A percentile compares a stretch with the other conserved stretches of the same genome.
Conservation (phyloP, 2,888 invertebrate genomes). For the Agrochola macilenta region DNA sequence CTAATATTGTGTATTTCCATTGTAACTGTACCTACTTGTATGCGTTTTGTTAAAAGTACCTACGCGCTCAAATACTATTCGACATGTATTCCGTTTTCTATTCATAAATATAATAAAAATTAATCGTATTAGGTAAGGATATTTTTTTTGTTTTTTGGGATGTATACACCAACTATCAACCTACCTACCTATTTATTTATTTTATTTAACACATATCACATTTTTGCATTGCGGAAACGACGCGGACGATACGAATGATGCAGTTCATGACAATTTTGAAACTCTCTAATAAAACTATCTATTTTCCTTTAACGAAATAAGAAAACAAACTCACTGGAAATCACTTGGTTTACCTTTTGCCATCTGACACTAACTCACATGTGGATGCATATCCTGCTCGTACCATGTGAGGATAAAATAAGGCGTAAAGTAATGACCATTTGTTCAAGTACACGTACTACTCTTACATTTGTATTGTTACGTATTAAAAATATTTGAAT, state of each 20-base stretch:
- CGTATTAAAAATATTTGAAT: constrained; percentile 27
- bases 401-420: not conserved
- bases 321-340: not conserved
- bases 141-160: not conserved
- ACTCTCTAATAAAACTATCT: not conserved
- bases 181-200: no score
- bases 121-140: not conserved
- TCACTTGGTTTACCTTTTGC: not conserved
- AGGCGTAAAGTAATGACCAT: not conserved
- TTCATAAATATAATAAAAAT: not conserved
- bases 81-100: not conserved
- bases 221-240: not conserved
- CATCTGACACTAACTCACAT: not conserved
- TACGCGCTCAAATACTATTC: not conserved
- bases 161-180: not conserved
- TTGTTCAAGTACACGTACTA: constrained; percentile 15
- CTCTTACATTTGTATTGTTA: constrained; percentile 20
- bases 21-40: not conserved
- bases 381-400: constrained; percentile 4
- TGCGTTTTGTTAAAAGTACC: not conserved
- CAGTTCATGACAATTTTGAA: not conserved
- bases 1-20: constrained; percentile 14
- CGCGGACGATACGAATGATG: not conserved
- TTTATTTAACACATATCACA: no score
- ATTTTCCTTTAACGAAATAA: not conserved